phyloP scores from a whole-genome alignment of 2,888 invertebrate genomes.

The Agrotis clavis region DNA sequence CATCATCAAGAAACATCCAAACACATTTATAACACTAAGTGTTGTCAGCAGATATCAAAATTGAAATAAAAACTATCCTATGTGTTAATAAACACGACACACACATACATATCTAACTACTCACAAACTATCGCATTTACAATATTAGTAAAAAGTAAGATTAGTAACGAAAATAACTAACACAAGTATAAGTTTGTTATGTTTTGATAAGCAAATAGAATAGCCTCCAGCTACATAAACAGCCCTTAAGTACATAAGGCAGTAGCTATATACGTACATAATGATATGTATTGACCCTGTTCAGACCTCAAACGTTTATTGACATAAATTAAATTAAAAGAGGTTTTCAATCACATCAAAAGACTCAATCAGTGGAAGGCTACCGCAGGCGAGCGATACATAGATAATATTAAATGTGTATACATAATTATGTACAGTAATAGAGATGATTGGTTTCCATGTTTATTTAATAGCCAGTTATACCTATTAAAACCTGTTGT shows the following conservation, averaged over 20 bases:
- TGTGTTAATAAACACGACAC: too few relatives aligned
- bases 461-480: background rate
- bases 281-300: slow-evolving; percentile 25
- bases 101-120: too few relatives aligned
- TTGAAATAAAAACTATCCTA: too few relatives aligned
- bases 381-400: slow-evolving; percentile 42
- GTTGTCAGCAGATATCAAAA: too few relatives aligned
- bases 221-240: background rate
- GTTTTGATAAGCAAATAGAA: background rate
- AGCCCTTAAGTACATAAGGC: background rate
- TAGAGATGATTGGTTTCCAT: slow-evolving; percentile 34
- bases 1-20: too few relatives aligned
- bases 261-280: background rate
- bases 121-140: too few relatives aligned
- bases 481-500: background rate
- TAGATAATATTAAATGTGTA: slow-evolving; percentile 52
- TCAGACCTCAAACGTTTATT: slow-evolving; percentile 48
- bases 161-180: too few relatives aligned
- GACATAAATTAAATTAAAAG: slow-evolving; percentile 64
- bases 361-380: slow-evolving; percentile 67
- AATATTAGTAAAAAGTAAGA: too few relatives aligned
- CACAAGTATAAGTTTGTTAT: too few relatives aligned
- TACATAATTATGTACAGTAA: slow-evolving; percentile 30
- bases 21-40: too few relatives aligned
- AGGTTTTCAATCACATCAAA: slow-evolving; percentile 66